These are phyloP conservation scores for Drosophila kokeensis DNA, from an alignment of 2,888 invertebrate genomes.

Conservation along the genomic window DNA sequence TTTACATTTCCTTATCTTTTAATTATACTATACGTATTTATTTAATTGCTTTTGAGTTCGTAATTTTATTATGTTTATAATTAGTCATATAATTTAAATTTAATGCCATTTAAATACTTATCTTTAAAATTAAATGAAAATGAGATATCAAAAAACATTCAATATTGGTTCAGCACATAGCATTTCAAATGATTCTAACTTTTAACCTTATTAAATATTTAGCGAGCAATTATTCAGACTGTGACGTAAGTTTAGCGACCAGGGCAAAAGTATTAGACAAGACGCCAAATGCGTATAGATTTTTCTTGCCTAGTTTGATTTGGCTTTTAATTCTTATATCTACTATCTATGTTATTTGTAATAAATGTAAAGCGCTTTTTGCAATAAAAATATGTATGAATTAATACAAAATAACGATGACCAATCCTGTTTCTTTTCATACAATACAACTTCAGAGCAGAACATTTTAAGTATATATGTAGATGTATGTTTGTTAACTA, in stretches of 20 bases:
- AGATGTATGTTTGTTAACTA: slow-evolving; percentile 28
- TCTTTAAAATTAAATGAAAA: slow-evolving; percentile 27
- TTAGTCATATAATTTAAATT: slow-evolving; percentile 38
- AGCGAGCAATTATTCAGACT: slow-evolving; percentile 61
- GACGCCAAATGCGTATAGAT: slow-evolving; percentile 34
- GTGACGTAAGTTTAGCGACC: slow-evolving; percentile 60
- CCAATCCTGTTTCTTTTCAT: slow-evolving; percentile 73
- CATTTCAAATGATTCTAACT: slow-evolving; percentile 31
- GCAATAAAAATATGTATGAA: slow-evolving; percentile 84
- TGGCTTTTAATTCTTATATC: slow-evolving; percentile 31
- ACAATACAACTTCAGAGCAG: slow-evolving; percentile 50
- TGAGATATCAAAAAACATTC: slow-evolving; percentile 20
- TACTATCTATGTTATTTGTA: slow-evolving; percentile 70
- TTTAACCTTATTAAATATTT: slow-evolving; percentile 35
- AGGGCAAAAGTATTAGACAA: slow-evolving; percentile 72
- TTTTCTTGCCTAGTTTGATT: slow-evolving; percentile 70
- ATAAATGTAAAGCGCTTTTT: slow-evolving; percentile 85
- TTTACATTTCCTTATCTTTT: slow-evolving; percentile 10
- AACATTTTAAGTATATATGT: slow-evolving; percentile 9
- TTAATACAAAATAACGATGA: slow-evolving; percentile 57
- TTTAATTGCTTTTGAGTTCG: slow-evolving; percentile 35
- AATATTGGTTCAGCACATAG: slow-evolving; percentile 21
- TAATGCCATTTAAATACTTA: slow-evolving; percentile 37
- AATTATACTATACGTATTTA: slow-evolving; percentile 48
- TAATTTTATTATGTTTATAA: slow-evolving; percentile 42